These are phyloP conservation scores for Coptotermes formosanus DNA, from an alignment of 1,140 invertebrate species.

Conservation along the genomic window DNA sequence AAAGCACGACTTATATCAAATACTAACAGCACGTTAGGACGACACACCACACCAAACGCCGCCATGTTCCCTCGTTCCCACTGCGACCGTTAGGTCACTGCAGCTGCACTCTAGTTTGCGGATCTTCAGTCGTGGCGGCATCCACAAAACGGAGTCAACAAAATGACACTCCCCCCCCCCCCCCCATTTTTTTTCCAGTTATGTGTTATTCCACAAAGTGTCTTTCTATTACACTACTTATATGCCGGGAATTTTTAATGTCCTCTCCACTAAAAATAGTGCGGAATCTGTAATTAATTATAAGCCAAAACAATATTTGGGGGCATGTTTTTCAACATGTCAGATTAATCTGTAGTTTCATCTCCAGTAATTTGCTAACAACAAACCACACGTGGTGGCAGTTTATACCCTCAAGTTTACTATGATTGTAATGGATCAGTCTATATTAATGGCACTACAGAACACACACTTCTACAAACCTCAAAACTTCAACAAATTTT, in stretches of 20 bases:
- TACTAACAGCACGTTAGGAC: constrained; percentile 25
- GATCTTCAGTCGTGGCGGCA: no score
- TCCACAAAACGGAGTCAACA: not conserved
- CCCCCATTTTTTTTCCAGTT: not conserved
- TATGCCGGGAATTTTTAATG: not conserved
- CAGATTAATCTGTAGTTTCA: no score
- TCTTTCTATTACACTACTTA: not conserved
- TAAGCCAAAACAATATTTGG: no score
- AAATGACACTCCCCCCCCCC: not conserved
- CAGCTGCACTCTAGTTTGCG: not conserved
- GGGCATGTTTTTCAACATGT: no score
- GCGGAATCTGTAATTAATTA: no score
- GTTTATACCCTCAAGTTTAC: no score
- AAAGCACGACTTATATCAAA: constrained; percentile 24
- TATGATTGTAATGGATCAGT: not conserved
- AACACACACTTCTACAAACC: not conserved
- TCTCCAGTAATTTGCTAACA: no score
- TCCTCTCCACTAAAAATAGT: no score
- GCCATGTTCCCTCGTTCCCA: constrained; percentile 16
- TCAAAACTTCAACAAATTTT: not conserved
- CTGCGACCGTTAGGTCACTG: not conserved
- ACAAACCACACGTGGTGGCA: no score
- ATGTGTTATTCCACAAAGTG: not conserved
- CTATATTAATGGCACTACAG: not conserved
- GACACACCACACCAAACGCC: constrained; percentile 26